phyloP scores from a whole-genome alignment of 2,888 invertebrate genomes.

The Biston betularia region DNA sequence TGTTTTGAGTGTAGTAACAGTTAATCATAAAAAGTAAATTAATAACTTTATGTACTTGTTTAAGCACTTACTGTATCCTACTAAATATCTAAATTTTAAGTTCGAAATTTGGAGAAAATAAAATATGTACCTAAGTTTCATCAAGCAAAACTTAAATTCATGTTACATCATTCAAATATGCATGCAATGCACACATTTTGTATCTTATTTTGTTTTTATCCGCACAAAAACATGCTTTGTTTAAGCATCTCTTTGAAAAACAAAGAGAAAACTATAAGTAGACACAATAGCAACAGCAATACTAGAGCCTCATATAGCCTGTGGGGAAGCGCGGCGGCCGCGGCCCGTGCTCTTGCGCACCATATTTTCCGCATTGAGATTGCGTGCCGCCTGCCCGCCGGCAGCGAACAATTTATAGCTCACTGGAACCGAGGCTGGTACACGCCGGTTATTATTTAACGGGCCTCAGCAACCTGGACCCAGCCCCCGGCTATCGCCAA shows the following conservation, averaged over 20 bases:
- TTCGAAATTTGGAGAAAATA: too few relatives aligned
- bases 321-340: constrained; percentile 14
- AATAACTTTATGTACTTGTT: too few relatives aligned
- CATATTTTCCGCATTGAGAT: constrained; percentile 84
- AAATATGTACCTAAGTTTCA: too few relatives aligned
- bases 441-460: constrained; percentile 79
- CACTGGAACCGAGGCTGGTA: constrained; percentile 68
- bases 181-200: background rate
- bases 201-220: background rate
- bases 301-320: constrained; percentile 35
- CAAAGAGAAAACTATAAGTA: constrained; percentile 22
- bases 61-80: too few relatives aligned
- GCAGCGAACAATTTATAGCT: constrained; percentile 82
- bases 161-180: background rate
- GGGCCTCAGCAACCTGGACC: constrained; percentile 65
- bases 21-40: too few relatives aligned
- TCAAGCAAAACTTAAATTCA: background rate
- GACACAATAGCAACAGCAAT: constrained; percentile 35
- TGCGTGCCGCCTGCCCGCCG: constrained; percentile 83
- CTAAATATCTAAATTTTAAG: too few relatives aligned
- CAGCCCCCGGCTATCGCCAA: constrained; percentile 75
- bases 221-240: constrained; percentile 9
- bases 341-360: constrained; percentile 40
- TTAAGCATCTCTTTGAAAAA: constrained; percentile 24
- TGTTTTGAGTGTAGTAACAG: too few relatives aligned